phyloP scores from a whole-genome alignment of 2,888 invertebrate species.

The Drosophila ezoana region DNA sequence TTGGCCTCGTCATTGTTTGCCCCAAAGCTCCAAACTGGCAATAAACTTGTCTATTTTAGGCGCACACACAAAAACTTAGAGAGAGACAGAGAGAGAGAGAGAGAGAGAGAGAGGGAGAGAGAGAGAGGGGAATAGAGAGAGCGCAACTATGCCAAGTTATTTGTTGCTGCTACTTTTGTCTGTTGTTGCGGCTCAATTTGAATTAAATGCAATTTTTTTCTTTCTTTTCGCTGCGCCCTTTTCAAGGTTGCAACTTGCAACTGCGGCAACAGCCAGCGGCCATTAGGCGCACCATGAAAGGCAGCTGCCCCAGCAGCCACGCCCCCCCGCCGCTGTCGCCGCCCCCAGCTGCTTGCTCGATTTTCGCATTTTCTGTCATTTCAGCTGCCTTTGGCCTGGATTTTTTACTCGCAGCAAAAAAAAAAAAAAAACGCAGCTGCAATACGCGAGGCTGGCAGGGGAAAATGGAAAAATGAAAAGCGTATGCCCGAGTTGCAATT shows the following conservation, averaged over 20 bases:
- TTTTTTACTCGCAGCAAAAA: conserved; percentile 34
- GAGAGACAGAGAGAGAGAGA: not conserved
- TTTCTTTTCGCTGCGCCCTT: conserved; percentile 16
- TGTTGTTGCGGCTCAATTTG: conserved; percentile 64
- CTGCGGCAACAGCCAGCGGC: conserved; percentile 54
- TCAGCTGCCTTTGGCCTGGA: conserved; percentile 52
- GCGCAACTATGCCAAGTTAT: conserved; percentile 36
- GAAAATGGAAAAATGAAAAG: conserved; percentile 43
- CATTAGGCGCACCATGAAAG: conserved; percentile 64
- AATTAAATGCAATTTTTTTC: conserved; percentile 71
- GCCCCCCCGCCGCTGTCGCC: conserved; percentile 4
- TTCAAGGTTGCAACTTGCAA: conserved; percentile 65
- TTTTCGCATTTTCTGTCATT: conserved; percentile 62
- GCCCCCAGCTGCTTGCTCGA: conserved; percentile 12
- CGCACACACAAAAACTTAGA: conserved; percentile 48
- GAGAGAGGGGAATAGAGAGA: not conserved
- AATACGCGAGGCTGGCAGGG: not conserved
- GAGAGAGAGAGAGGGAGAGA: not conserved
- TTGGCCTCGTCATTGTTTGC: conserved; percentile 78
- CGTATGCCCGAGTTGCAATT: conserved; percentile 45
- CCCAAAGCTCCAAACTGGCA: conserved; percentile 74
- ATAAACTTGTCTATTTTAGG: conserved; percentile 77
- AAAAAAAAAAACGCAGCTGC: conserved; percentile 7
- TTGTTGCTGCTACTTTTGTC: conserved; percentile 20
- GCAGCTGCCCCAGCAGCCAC: conserved; percentile 11